Percentiles rank a stretch among this genome's conserved stretches.
phyloP scores from a whole-genome alignment of 2,888 invertebrate species.

The Pimpla rufipes region DNA sequence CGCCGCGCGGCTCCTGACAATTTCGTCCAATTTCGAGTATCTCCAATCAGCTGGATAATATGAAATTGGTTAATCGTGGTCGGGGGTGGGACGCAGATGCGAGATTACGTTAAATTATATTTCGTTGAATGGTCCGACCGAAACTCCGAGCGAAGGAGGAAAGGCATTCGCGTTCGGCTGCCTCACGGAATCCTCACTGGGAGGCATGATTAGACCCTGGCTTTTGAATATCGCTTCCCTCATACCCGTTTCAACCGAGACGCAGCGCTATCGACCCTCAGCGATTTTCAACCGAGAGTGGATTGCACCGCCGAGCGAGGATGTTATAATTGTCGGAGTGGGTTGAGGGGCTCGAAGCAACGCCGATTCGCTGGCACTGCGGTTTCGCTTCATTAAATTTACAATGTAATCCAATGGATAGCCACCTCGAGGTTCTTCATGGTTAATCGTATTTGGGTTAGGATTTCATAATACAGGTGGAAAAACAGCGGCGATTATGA shows the following conservation, averaged over 20 bases:
- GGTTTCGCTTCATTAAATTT: slow-evolving; percentile 56
- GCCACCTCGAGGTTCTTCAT: slow-evolving; percentile 3
- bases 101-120: slow-evolving; percentile 63
- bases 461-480: slow-evolving; percentile 19
- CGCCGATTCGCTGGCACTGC: slow-evolving; percentile 25
- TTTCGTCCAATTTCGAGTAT: slow-evolving; percentile 35
- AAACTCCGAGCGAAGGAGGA: slow-evolving; percentile 47
- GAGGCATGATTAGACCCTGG: slow-evolving; percentile 55
- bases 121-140: slow-evolving; percentile 51
- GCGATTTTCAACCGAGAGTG: slow-evolving; percentile 50
- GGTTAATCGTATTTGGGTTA: slow-evolving; percentile 15
- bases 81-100: slow-evolving; percentile 5
- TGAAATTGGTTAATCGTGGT: slow-evolving; percentile 31
- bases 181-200: slow-evolving; percentile 25
- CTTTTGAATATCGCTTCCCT: slow-evolving; percentile 53
- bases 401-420: slow-evolving; percentile 48
- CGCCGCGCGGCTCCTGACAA: slow-evolving; percentile 32
- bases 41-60: slow-evolving; percentile 51
- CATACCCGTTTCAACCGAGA: slow-evolving; percentile 50
- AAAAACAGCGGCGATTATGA: slow-evolving; percentile 18
- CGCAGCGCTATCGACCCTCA: slow-evolving; percentile 52
- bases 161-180: slow-evolving; percentile 17
- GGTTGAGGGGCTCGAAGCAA: slow-evolving; percentile 25
- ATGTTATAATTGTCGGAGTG: slow-evolving; percentile 62
- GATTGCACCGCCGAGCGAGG: slow-evolving; percentile 46